These are phyloP conservation scores for Bostrychus sinensis DNA, from an alignment of 2,113 vertebrate genomes.

Conservation along the genomic window DNA sequence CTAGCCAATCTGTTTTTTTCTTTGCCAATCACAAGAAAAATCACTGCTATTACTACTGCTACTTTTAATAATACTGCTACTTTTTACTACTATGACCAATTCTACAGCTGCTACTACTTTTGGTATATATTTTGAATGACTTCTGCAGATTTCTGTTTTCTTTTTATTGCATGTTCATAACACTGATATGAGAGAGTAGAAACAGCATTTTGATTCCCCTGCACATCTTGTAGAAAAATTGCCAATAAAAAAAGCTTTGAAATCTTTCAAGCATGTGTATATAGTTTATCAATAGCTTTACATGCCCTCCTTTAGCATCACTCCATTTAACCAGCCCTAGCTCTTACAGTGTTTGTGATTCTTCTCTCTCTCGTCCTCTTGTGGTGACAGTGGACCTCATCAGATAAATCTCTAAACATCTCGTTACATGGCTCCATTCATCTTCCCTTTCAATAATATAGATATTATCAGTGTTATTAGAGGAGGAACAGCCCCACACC, in stretches of 20 bases:
- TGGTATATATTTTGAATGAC: too few relatives aligned
- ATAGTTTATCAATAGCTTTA: background rate
- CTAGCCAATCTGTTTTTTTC: too few relatives aligned
- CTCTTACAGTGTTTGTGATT: background rate
- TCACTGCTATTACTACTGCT: background rate
- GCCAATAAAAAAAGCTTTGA: too few relatives aligned
- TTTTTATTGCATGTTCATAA: background rate
- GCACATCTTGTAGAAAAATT: too few relatives aligned
- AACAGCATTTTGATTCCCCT: too few relatives aligned
- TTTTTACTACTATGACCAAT: too few relatives aligned
- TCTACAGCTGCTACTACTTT: too few relatives aligned
- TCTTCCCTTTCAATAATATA: slow-evolving; percentile 8
- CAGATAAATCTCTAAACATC: slow-evolving; percentile 12
- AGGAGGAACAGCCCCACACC: background rate
- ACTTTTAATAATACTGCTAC: too few relatives aligned
- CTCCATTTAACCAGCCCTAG: background rate
- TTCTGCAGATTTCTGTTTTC: too few relatives aligned
- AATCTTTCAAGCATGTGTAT: background rate
- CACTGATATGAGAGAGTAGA: background rate
- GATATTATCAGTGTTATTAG: slow-evolving; percentile 1
- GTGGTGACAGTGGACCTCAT: background rate
- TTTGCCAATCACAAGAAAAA: too few relatives aligned
- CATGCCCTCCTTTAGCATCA: background rate
- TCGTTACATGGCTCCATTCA: background rate
- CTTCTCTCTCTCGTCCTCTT: background rate